Evolutionary conservation across 2,888 invertebrate genomes (phyloP), one percentile per base, ranked within the genome.

Genomic region (Sarcophaga carnaria): DNA sequence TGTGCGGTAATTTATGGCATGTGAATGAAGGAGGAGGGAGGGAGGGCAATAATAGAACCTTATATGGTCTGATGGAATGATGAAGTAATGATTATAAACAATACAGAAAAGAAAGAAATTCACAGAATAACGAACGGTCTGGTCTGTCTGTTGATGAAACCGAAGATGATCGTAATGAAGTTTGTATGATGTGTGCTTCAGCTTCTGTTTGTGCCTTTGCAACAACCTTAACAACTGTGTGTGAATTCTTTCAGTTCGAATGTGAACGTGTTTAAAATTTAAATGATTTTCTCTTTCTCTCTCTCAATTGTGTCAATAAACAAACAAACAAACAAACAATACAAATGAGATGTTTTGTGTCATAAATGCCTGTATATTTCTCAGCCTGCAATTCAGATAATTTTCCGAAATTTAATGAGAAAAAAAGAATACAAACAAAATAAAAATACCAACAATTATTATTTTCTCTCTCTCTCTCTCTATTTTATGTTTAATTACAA

Each of bases 191-290:
- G 20, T 59, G 59, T 70, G 74, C 25, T 60, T 12, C 77, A 85
- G 66, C 64, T 45, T 70, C 70, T 81, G 8, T 75, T 54, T 78
- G 66, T 54, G 37, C 37, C 10, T 37, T 37, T 37, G 37, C 37
- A 37, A 62, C 62, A 37, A 62, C 62, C 25, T 75, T 60, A 83
- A 83, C 83, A 81, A 83, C 80, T 86, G 83, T 83, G 86, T 86
- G 86, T 86, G 86, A 86, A 86, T 86, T 83, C 83, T 83, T 86
- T 78, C 83, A 64, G 86, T 83, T 60, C 49, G 17, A 66, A 64
- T 80, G 54, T 54, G 77, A 70, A 86, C 86, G 86, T 86, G 86
- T 83, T 81, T 83, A 25, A 78, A 80, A 86, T 86, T 83, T 81
- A 47, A 70, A 86, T 83, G 74, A 80, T 59, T 75, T 83, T 49